Conservation (phyloP, 2,113 vertebrate species). For the Peromyscus maniculatus region DNA sequence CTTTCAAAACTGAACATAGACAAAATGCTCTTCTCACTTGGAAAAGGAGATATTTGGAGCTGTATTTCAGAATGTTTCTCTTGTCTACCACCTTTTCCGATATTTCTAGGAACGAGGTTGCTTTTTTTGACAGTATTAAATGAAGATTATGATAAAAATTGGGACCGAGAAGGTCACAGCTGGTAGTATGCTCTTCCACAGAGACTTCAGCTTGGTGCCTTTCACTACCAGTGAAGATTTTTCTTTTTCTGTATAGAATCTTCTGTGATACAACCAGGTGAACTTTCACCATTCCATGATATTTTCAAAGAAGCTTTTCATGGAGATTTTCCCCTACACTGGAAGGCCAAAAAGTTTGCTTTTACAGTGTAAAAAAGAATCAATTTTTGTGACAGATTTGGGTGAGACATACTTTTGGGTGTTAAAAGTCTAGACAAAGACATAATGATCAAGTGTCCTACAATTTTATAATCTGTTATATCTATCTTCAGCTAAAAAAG, state of each 20-base stretch:
- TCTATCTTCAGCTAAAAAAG: neutral
- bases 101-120: slow-evolving; percentile 3
- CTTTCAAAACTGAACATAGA: neutral
- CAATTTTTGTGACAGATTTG: neutral
- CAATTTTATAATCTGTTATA: neutral
- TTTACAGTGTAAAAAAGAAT: neutral
- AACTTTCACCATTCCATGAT: slow-evolving; percentile 59
- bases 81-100: neutral
- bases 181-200: slow-evolving; percentile 11
- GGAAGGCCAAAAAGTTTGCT: neutral
- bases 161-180: slow-evolving; percentile 50
- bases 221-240: slow-evolving; percentile 61
- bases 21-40: neutral
- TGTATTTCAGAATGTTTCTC: neutral
- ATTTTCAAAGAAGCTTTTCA: slow-evolving; percentile 45
- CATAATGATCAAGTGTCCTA: neutral
- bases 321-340: neutral
- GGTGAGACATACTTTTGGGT: neutral
- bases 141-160: slow-evolving; percentile 14
- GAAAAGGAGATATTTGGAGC: neutral
- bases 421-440: slow-evolving; percentile 4
- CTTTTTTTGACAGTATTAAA: slow-evolving; percentile 32
- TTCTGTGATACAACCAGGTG: slow-evolving; percentile 64
- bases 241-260: slow-evolving; percentile 69
- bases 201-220: neutral